Base-by-base conservation (phyloP, 2,888 invertebrate genomes). In the Drosophila pseudotakahashii region DNA sequence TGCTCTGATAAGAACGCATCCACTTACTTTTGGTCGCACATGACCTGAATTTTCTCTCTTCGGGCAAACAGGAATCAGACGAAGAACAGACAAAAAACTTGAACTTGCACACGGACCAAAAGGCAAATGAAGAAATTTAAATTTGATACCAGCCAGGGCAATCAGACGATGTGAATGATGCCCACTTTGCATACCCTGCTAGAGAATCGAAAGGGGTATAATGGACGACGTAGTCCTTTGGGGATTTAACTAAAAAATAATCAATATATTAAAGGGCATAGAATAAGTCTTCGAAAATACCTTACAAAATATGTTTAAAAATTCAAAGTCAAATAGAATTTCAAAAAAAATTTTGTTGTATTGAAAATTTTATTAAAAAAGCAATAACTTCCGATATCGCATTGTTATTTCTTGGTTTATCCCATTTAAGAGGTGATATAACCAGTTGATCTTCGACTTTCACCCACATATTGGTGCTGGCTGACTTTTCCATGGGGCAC, bases 1-100 rank as follows among this genome's bases (percentile, higher is more conserved):
- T 84, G 87, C 78, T 83, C 81, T 84, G 83, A 84, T 84, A 86
- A 81, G 82, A 84, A 80, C 84, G 84, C 87, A 84, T 84, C 84
- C 84, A 87, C 87, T 84, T 84, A 84, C 84, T 84, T 87, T 84
- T 81, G 77, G 78, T 82, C 87, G 84, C 79, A 80, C 84, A 86
- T 84, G 84, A 84, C 84, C 80, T 87, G 87, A 84, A 84, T 84
- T 80, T 78, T 77, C 67, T 48, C 68, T 54, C 42, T 42, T 37
- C 37, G 51, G 58, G 42, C 23, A 23, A 37, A 41, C 13, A 37
- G 64, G 37, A 64, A 52, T 52, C 52, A 52, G 62, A 30, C 42
- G 62, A 62, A 45, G 63, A 36, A 44, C 36, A 69, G 60, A 62
- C 55, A 77, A 77, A 75, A 64, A 73, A 76, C 76, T 75, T 79